phyloP scores from a whole-genome alignment of 1,140 invertebrate genomes.

The Monomorium pharaonis region DNA sequence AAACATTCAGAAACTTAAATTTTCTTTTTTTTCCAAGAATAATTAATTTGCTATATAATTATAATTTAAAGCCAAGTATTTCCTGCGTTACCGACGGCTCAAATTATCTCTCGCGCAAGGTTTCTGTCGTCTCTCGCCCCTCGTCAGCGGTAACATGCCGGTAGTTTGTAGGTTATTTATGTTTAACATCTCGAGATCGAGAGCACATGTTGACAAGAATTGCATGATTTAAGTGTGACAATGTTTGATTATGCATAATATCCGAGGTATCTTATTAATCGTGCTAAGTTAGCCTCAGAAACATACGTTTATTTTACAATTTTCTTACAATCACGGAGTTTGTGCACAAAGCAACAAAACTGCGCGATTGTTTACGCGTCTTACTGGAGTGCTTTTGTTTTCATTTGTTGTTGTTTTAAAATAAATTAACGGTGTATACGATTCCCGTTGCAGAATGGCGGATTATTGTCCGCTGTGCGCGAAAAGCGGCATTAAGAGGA shows the following conservation, averaged over 20 bases:
- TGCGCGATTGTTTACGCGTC: background rate
- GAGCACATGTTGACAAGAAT: background rate
- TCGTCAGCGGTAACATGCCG: background rate
- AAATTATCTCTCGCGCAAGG: background rate
- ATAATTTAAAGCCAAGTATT: background rate
- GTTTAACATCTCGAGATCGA: background rate
- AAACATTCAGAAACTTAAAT: background rate
- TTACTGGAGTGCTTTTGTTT: too few species aligned
- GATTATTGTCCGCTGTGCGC: conserved; percentile 61
- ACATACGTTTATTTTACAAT: background rate
- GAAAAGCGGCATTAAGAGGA: conserved; percentile 53
- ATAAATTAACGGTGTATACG: background rate
- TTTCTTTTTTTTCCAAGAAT: background rate
- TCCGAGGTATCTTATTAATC: background rate
- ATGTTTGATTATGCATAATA: background rate
- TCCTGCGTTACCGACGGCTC: background rate
- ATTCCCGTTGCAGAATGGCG: conserved; percentile 45
- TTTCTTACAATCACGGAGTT: background rate
- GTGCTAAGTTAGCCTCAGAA: background rate
- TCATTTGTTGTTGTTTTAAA: background rate
- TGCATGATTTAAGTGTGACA: background rate
- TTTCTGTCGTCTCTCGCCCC: background rate
- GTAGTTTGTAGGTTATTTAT: background rate
- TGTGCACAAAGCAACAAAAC: background rate
- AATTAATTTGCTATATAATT: background rate